Conservation (phyloP, 2,113 vertebrate genomes). For the Callospermophilus lateralis region DNA sequence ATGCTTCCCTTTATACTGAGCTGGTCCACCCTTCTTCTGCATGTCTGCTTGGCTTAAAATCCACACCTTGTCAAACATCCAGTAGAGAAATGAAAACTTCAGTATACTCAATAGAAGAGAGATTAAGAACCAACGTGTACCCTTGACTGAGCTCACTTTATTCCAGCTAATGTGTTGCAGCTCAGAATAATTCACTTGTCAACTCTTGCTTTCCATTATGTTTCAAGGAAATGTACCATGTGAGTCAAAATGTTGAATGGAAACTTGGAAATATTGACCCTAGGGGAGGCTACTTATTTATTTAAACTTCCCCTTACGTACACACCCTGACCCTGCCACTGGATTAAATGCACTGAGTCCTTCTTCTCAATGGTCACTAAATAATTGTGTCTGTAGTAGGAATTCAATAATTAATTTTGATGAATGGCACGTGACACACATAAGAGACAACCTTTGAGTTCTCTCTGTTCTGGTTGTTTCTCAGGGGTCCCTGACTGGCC, state of each 20-base stretch:
- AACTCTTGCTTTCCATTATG: background rate
- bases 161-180: background rate
- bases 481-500: background rate
- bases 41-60: background rate
- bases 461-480: background rate
- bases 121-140: background rate
- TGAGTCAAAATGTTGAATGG: constrained; percentile 34
- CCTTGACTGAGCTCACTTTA: background rate
- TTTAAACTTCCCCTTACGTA: background rate
- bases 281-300: background rate
- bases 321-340: background rate
- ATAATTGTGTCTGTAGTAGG: background rate
- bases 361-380: background rate
- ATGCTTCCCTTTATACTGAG: background rate
- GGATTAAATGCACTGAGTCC: background rate
- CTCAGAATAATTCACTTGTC: constrained; percentile 22
- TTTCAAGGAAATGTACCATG: background rate
- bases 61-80: background rate
- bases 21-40: background rate
- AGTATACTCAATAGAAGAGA: background rate
- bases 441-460: background rate
- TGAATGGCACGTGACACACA: background rate
- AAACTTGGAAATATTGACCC: constrained; percentile 16
- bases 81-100: background rate
- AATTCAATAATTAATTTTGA: constrained; percentile 18